Percentiles rank a stretch among this genome's conserved stretches.
These are phyloP conservation scores for Epicauta chinensis DNA, from an alignment of 1,140 invertebrate genomes.

Conservation along the genomic window DNA sequence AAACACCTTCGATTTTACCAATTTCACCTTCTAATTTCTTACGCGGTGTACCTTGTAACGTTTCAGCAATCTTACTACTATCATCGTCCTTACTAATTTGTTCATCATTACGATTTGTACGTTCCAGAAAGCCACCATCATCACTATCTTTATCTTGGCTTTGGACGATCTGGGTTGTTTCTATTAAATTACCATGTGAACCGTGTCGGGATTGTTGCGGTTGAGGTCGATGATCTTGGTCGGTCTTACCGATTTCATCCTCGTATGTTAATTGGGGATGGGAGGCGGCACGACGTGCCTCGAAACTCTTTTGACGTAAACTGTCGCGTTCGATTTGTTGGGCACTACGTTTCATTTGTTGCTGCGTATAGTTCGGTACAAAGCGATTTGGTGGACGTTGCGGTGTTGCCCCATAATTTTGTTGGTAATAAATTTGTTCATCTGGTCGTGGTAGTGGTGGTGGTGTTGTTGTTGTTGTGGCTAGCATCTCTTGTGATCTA, in stretches of 20 bases:
- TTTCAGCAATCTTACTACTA: slow-evolving; percentile 17
- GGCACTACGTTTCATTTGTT: slow-evolving; percentile 43
- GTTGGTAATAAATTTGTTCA: slow-evolving; percentile 40
- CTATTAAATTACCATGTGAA: slow-evolving; percentile 52
- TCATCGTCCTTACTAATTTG: slow-evolving; percentile 10
- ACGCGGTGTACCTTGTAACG: slow-evolving; percentile 31
- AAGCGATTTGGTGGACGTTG: slow-evolving; percentile 8
- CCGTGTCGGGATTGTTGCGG: slow-evolving; percentile 46
- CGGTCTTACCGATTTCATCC: slow-evolving; percentile 38
- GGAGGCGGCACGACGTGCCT: slow-evolving; percentile 52
- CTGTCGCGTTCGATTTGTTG: slow-evolving; percentile 54
- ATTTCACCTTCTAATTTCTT: slow-evolving; percentile 39
- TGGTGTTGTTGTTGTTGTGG: slow-evolving; percentile 11
- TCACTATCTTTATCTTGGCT: slow-evolving; percentile 50
- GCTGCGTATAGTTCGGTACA: neutral
- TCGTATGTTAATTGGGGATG: slow-evolving; percentile 60
- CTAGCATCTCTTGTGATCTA: slow-evolving; percentile 50
- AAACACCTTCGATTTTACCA: slow-evolving; percentile 40
- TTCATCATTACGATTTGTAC: slow-evolving; percentile 5
- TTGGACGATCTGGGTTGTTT: slow-evolving; percentile 36
- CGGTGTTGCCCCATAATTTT: slow-evolving; percentile 18
- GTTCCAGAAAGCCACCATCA: slow-evolving; percentile 50
- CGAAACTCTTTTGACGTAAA: slow-evolving; percentile 47
- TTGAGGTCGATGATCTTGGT: slow-evolving; percentile 39
- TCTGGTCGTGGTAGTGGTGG: slow-evolving; percentile 41